phyloP scores from a whole-genome alignment of 2,797 vertebrate genomes.

The Ctenopoma kingsleyae region DNA sequence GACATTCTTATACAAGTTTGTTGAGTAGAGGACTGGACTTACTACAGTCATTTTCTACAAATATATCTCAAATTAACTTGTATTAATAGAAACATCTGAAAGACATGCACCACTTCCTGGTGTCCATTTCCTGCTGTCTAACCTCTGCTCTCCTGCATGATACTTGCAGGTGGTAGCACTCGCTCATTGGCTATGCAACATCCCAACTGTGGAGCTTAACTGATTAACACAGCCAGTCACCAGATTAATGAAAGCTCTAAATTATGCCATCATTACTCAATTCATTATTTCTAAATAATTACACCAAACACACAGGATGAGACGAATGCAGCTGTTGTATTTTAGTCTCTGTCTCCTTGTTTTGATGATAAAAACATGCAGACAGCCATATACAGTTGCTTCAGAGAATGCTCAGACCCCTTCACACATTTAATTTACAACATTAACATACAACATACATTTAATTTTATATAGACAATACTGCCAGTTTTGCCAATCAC shows the following conservation, averaged over 20 bases:
- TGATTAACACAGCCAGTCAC: constrained; percentile 75
- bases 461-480: not conserved
- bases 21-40: not conserved
- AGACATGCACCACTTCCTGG: constrained; percentile 3
- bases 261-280: constrained; percentile 78
- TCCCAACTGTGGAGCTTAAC: constrained; percentile 60
- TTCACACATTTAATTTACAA: not conserved
- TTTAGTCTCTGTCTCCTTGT: constrained; percentile 24
- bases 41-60: not conserved
- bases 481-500: not conserved
- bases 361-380: not conserved
- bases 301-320: constrained; percentile 54
- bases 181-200: constrained; percentile 52
- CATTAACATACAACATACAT: too few species aligned
- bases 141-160: constrained; percentile 41
- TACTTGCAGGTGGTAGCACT: constrained; percentile 32
- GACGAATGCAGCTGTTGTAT: constrained; percentile 47
- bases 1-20: not conserved
- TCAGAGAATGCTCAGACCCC: not conserved
- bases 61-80: not conserved
- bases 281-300: constrained; percentile 81
- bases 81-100: not conserved
- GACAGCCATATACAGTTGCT: not conserved
- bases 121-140: constrained; percentile 35
- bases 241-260: constrained; percentile 75